Base-by-base conservation (phyloP, 1,140 invertebrate species). In the Melipona quadrifasciata region DNA sequence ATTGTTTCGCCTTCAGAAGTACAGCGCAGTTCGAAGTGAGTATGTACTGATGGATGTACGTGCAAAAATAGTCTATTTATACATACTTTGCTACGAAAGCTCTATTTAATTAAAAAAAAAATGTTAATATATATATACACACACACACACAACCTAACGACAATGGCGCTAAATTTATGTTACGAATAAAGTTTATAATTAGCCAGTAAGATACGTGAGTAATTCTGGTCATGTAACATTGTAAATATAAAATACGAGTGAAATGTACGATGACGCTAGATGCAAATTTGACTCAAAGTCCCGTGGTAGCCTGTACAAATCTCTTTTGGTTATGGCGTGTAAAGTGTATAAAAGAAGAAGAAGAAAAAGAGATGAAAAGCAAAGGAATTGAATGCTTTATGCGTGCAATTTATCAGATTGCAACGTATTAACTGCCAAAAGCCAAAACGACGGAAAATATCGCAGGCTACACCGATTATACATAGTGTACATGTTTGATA, bases 161-260 rank as follows among this genome's bases (percentile, higher is more conserved):
- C 78, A 84, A 92, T 75, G 91, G 87, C 91, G 89, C 90, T 92
- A 90, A 84, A 88, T 88, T 86, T 86, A 81, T 82, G 91, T 85
- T 87, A 89, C 86, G 87, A 89, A 88, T 91, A 85, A 90, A 92
- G 90, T 89, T 92, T 92, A 88, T 91, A 93, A 91, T 76, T 93
- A 93, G 91, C 74, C 77, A 74, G 74, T 92, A 92, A 93, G 91
- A 80, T 87, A 91, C 88, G 91, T 92, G 92, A 93, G 92, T 93
- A 93, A 93, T 92, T 93, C 93, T 93, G 93, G 93, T 93, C 93
- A 93, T 92, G 88, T 89, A 90, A 91, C 86, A 87, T 91, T 93
- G 92, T 93, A 93, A 91, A 93, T 93, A 93, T 75, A 76, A 83
- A 39, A 87, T 11, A 39, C 24, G 74, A 89, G 72, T 73, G 71